Conservation (phyloP, 2,797 vertebrate species). For the Dendrocincla tyrannina region DNA sequence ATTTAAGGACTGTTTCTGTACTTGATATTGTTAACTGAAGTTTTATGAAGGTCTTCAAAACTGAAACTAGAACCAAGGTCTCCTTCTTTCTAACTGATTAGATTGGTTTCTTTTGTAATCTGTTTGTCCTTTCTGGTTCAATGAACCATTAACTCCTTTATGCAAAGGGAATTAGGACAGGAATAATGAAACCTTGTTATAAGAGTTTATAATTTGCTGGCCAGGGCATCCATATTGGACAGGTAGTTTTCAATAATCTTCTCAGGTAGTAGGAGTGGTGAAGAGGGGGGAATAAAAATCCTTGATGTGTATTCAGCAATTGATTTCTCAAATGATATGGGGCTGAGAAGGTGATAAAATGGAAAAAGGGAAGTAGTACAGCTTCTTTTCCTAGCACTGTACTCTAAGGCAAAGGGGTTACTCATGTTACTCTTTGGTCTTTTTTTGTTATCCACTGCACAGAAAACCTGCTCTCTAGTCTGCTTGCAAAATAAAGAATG, state of each 20-base stretch:
- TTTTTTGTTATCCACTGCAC: neutral
- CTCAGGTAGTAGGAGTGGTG: neutral
- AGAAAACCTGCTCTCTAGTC: neutral
- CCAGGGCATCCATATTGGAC: neutral
- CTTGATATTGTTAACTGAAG: neutral
- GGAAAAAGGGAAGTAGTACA: neutral
- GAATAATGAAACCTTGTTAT: neutral
- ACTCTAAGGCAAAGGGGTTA: neutral
- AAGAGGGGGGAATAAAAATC: constrained; percentile 19
- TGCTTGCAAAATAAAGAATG: neutral
- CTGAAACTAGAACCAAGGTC: neutral
- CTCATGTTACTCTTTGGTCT: rapidly evolving
- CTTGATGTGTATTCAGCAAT: neutral
- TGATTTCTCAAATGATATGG: neutral
- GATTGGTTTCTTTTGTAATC: neutral
- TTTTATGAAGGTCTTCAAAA: neutral
- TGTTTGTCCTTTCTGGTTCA: constrained; percentile 30
- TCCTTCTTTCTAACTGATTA: neutral
- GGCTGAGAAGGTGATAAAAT: neutral
- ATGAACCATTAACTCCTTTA: constrained; percentile 7
- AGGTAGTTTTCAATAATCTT: neutral
- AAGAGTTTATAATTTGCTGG: neutral
- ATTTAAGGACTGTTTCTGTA: neutral
- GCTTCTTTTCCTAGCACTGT: neutral
- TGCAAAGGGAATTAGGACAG: neutral